These are phyloP conservation scores for Noctua pronuba DNA, from an alignment of 2,888 invertebrate genomes.

Conservation along the genomic window DNA sequence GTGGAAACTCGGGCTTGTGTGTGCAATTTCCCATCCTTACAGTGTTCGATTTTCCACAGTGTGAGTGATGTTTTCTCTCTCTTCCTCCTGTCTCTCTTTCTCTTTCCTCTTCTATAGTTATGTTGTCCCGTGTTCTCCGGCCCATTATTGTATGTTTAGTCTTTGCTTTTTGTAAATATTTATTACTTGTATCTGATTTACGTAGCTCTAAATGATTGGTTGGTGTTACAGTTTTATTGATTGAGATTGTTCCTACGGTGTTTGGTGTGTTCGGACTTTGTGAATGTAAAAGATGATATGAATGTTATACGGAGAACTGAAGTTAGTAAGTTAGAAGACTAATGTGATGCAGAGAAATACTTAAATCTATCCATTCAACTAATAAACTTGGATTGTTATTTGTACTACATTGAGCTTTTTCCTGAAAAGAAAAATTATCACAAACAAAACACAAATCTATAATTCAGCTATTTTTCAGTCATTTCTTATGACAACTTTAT, in stretches of 20 bases:
- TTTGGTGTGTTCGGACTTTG: conserved; percentile 21
- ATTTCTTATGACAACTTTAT: not conserved
- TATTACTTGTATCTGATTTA: conserved; percentile 68
- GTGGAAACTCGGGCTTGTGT: conserved; percentile 45
- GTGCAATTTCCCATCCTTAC: conserved; percentile 68
- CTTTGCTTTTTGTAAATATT: conserved; percentile 77
- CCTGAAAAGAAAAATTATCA: not conserved
- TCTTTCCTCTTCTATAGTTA: conserved; percentile 71
- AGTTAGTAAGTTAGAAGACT: not conserved
- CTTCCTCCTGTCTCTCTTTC: conserved; percentile 66
- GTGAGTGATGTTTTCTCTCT: conserved; percentile 67
- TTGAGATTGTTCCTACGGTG: conserved; percentile 25
- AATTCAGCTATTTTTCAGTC: not conserved
- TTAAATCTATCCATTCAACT: not conserved
- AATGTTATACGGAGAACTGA: conserved; percentile 12
- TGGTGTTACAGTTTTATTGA: conserved; percentile 59
- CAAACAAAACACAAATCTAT: not conserved
- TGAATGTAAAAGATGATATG: conserved; percentile 27
- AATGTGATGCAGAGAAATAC: not conserved
- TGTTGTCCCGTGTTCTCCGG: conserved; percentile 76
- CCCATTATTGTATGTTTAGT: conserved; percentile 84
- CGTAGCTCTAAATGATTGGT: conserved; percentile 62
- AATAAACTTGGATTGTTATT: not conserved
- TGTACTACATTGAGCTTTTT: not conserved
- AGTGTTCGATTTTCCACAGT: conserved; percentile 57